Conservation (phyloP, 1,140 invertebrate species). For the Aphaenogaster rudis region DNA sequence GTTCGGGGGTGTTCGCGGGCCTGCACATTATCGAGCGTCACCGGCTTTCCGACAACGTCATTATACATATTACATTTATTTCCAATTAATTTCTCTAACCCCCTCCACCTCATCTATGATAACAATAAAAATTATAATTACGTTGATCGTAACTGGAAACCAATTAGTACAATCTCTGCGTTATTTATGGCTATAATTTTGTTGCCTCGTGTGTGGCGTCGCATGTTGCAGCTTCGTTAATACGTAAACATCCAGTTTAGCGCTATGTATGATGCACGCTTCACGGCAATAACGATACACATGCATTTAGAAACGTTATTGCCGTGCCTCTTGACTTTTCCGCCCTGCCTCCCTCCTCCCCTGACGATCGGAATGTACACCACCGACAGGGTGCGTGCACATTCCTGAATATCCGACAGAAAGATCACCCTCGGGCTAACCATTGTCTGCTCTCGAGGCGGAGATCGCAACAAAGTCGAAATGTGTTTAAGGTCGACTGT, state of each 20-base stretch:
- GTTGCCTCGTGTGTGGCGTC: not conserved
- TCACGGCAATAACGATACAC: constrained; percentile 58
- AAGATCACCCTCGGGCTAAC: constrained; percentile 27
- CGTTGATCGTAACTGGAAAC: not conserved
- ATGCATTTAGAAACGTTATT: constrained; percentile 70
- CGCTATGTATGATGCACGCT: not conserved
- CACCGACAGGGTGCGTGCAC: not conserved
- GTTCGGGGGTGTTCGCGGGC: not conserved
- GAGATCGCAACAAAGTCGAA: constrained; percentile 66
- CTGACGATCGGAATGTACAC: not conserved
- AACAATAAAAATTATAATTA: not conserved
- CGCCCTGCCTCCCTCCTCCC: not conserved
- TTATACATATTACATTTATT: not conserved
- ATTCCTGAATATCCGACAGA: constrained; percentile 9
- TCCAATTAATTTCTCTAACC: not conserved
- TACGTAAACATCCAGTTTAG: not conserved
- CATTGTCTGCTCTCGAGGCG: constrained; percentile 14
- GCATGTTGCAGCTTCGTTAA: constrained; percentile 18
- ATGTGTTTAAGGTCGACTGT: constrained; percentile 71
- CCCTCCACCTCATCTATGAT: not conserved
- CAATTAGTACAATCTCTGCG: not conserved
- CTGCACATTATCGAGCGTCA: not conserved
- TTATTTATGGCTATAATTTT: not conserved
- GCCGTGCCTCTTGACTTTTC: constrained; percentile 11
- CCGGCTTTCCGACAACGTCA: not conserved